Base-by-base conservation (phyloP, 2,888 invertebrate genomes). In the Lordiphosa fenestrarum region DNA sequence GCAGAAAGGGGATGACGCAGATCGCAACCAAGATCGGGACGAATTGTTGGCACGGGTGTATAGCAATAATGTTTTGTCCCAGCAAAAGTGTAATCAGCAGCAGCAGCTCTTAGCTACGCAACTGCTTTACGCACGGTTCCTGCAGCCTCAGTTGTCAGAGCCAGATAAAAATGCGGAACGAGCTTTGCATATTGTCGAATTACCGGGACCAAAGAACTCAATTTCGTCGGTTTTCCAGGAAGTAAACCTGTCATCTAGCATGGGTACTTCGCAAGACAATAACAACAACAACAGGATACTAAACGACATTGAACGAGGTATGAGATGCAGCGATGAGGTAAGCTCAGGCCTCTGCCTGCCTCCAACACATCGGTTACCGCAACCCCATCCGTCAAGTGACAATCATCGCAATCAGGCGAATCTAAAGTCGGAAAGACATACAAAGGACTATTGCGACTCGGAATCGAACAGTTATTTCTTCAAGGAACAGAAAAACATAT, bases 401-500 rank as follows among this genome's bases (percentile, higher is more conserved):
- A 30, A 30, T 9, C 9, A 30, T 9, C 9, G 30, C n/a, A 13
- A 30, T 15, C n/a, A 30, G n/a, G 4, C 12, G 5, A 40, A 12
- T 12, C 33, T n/a, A 9, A 30, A 21, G 19, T 9, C 50, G 42
- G 69, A 36, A 13, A 12, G 35, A n/a, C 40, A 23, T 2, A 35
- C 25, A 12, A 49, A 21, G n/a, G 41, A 58, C 1, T 44, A 38
- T 21, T 35, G 2, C 4, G 13, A 50, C 5, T 5, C 40, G 6
- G 52, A 58, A 25, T 49, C 84, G 25, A 78, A 76, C 6, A 62
- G 73, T 12, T 60, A 78, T 3, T 84, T 86, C 59, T 87, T 88
- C 52, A 72, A 78, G 3, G 85, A 86, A 44, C 86, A 88, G 36
- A 87, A 88, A 54, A 84, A 77, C 35, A 71, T 85, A 4, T 57